Evolutionary conservation across 2,113 vertebrate genomes (phyloP).

Genomic region (Origma solitaria): DNA sequence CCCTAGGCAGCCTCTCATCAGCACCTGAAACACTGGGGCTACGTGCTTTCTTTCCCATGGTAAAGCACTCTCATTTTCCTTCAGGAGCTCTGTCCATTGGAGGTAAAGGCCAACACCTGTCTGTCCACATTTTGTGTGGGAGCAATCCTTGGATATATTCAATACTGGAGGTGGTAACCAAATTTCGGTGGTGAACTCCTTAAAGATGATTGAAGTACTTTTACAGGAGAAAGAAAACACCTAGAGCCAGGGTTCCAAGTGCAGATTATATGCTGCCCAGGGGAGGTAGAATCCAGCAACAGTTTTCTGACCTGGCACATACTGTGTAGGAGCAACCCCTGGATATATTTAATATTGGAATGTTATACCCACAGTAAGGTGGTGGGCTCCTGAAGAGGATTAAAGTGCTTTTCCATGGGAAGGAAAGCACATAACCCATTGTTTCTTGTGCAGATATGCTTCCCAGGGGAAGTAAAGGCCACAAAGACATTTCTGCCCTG

Average conservation of each 20-base stretch:
- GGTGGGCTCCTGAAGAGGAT: background rate
- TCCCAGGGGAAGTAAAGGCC: background rate
- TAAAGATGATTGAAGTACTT: background rate
- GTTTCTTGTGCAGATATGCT: background rate
- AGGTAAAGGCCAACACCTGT: background rate
- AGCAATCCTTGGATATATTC: background rate
- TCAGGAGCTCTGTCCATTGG: background rate
- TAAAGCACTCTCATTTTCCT: background rate
- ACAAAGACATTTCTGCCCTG: background rate
- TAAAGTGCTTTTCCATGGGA: background rate
- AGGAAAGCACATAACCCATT: background rate
- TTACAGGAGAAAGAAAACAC: background rate
- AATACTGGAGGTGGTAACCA: background rate
- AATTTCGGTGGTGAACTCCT: background rate
- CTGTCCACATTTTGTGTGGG: background rate
- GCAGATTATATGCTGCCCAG: background rate
- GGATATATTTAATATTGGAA: background rate
- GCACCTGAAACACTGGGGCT: background rate
- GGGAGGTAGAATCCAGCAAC: background rate
- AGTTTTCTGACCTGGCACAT: background rate
- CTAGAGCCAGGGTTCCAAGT: background rate
- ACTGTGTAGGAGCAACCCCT: background rate
- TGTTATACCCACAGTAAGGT: background rate
- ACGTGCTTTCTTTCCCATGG: background rate
- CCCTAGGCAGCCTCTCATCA: background rate